Evolutionary conservation across 1,140 invertebrate genomes (phyloP).

Genomic region (Cydia strobilella): DNA sequence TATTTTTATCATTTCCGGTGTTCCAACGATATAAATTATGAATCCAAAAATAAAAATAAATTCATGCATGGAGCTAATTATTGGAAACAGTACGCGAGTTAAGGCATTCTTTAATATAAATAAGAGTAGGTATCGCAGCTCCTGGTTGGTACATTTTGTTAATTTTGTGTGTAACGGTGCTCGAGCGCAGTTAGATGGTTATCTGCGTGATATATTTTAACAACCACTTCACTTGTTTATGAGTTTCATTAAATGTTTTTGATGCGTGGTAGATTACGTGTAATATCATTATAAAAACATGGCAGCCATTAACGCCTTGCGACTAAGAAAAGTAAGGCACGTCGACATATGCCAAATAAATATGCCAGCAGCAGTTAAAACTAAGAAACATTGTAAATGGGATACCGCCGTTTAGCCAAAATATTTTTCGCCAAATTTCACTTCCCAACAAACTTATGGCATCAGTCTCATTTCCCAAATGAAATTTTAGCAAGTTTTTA

Average conservation of each 20-base stretch:
- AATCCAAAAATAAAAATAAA: no score
- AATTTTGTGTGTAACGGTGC: slow-evolving; percentile 17
- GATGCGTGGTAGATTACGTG: slow-evolving; percentile 18
- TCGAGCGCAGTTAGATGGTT: slow-evolving; percentile 5
- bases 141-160: background rate
- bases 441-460: no score
- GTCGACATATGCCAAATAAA: no score
- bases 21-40: no score
- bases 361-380: no score
- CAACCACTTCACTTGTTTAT: slow-evolving; percentile 27
- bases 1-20: no score
- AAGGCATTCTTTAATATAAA: background rate
- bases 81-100: background rate
- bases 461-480: no score
- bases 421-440: no score
- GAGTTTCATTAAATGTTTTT: slow-evolving; percentile 31
- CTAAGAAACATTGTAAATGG: background rate
- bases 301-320: slow-evolving; percentile 13
- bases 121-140: background rate
- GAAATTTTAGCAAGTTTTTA: no score
- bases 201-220: slow-evolving; percentile 30
- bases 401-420: no score
- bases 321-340: background rate
- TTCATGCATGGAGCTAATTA: no score
- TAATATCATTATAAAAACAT: slow-evolving; percentile 6